Conservation (phyloP, 2,797 vertebrate genomes). For the Coracias cyanogaster region DNA sequence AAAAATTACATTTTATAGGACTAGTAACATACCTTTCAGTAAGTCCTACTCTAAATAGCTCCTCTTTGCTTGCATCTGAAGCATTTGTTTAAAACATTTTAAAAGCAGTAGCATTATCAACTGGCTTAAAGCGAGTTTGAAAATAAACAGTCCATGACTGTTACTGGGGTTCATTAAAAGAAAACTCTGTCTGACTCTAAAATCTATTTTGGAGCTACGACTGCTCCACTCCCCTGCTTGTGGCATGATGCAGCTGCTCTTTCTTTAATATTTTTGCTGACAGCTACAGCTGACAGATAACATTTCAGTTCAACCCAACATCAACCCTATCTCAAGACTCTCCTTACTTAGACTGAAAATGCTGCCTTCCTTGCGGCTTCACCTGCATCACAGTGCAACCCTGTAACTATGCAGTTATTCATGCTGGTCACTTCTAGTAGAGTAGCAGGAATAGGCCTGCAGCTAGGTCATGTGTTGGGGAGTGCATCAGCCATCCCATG, state of each 20-base stretch:
- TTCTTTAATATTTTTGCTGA: constrained; percentile 77
- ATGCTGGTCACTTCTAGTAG: neutral
- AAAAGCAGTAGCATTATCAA: constrained; percentile 21
- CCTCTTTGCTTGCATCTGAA: neutral
- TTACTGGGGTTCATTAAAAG: constrained; percentile 52
- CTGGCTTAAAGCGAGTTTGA: neutral
- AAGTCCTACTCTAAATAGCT: neutral
- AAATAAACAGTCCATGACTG: constrained; percentile 1
- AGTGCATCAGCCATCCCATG: neutral
- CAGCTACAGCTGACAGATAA: constrained; percentile 84
- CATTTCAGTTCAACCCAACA: constrained; percentile 42
- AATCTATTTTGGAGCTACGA: constrained; percentile 76
- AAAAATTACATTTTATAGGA: neutral
- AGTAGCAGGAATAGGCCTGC: neutral
- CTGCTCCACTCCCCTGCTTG: constrained; percentile 63
- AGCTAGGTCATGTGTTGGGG: neutral
- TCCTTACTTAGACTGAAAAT: neutral
- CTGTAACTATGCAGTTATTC: neutral
- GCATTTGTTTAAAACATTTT: neutral
- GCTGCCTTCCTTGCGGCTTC: neutral
- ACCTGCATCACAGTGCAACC: neutral
- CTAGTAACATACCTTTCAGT: neutral
- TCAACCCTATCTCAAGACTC: constrained; percentile 17
- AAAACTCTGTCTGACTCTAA: constrained; percentile 51
- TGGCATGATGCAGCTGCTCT: constrained; percentile 77